phyloP scores from a whole-genome alignment of 2,797 vertebrate species.

The Amphiprion clarkii region DNA sequence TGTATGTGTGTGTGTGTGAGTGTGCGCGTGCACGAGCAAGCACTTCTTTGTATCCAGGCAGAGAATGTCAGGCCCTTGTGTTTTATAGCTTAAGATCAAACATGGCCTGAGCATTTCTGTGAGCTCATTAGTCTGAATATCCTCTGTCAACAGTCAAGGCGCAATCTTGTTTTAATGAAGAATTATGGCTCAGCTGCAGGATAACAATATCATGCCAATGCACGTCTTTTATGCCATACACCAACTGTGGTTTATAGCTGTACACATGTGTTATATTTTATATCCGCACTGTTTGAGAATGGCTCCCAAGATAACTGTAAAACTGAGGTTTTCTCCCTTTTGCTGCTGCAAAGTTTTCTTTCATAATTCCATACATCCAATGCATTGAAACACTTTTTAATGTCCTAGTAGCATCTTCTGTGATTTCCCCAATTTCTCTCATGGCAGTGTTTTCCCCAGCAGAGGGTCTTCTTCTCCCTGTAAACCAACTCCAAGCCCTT shows the following conservation, averaged over 20 bases:
- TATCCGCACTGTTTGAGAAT: conserved; percentile 6
- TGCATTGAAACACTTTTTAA: neutral
- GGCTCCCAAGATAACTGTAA: neutral
- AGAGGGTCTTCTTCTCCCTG: conserved; percentile 16
- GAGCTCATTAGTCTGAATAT: conserved; percentile 75
- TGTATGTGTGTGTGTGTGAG: conserved; percentile 4
- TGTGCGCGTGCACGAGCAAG: neutral
- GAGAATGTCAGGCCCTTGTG: conserved; percentile 58
- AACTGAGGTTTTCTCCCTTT: conserved; percentile 5
- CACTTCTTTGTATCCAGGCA: conserved; percentile 68
- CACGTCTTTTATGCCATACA: neutral
- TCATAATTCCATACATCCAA: conserved; percentile 5
- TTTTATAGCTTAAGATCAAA: conserved; percentile 77
- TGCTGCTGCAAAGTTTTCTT: conserved; percentile 2
- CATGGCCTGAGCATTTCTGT: conserved; percentile 57
- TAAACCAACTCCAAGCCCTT: conserved; percentile 10
- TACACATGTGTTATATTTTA: conserved; percentile 12
- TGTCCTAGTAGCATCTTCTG: conserved; percentile 8
- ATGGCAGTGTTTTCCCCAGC: conserved; percentile 15
- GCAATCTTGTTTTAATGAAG: conserved; percentile 68
- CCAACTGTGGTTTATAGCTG: neutral
- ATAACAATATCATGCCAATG: conserved; percentile 8
- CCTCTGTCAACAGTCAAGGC: conserved; percentile 63
- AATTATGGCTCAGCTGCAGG: conserved; percentile 39
- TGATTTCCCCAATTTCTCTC: neutral